Conservation (phyloP, 2,888 invertebrate genomes). For the Nomada fucata region DNA sequence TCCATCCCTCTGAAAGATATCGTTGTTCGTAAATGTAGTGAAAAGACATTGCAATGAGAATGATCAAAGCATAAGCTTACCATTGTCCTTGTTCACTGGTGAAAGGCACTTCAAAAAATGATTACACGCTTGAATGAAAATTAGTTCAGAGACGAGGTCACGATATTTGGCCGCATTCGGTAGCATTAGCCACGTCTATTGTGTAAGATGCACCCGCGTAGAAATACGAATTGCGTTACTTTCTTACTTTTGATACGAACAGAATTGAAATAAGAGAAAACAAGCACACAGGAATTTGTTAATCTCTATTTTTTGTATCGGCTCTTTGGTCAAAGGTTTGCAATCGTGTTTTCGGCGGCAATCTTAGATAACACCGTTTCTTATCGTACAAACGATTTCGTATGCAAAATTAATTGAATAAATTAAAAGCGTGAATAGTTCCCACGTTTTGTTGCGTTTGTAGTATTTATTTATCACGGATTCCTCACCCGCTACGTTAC, state of each 20-base stretch:
- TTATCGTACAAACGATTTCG: background rate
- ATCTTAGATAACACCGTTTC: background rate
- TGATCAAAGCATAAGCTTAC: slow-evolving; percentile 15
- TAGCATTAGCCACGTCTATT: background rate
- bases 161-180: background rate
- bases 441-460: slow-evolving; percentile 21
- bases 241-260: background rate
- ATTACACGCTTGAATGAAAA: slow-evolving; percentile 9
- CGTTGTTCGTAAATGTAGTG: background rate
- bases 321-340: background rate
- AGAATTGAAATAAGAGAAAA: background rate
- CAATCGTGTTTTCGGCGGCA: background rate
- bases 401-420: slow-evolving; percentile 4
- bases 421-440: slow-evolving; percentile 14
- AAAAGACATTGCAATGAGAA: background rate
- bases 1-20: slow-evolving; percentile 77
- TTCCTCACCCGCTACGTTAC: background rate
- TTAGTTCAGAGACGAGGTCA: slow-evolving; percentile 10
- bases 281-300: background rate
- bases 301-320: background rate
- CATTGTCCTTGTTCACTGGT: slow-evolving; percentile 25
- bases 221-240: background rate
- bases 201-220: background rate
- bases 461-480: slow-evolving; percentile 9
- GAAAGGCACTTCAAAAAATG: slow-evolving; percentile 40